Conservation (phyloP, 2,797 vertebrate genomes). For the Nasua narica region DNA sequence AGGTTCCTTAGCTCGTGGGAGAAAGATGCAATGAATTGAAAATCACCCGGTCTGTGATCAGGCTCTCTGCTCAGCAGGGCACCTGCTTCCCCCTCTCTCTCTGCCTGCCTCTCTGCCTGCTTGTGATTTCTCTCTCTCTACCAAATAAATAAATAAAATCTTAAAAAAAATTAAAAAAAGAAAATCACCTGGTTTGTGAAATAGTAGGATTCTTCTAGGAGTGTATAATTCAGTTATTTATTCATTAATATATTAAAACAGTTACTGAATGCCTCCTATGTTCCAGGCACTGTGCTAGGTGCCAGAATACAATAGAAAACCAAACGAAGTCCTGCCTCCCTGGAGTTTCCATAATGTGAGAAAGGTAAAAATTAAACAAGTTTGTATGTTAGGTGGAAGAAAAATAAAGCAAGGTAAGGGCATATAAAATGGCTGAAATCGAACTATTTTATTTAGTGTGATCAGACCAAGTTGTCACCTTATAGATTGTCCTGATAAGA, state of each 20-base stretch:
- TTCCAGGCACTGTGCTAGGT: not conserved
- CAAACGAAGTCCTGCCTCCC: not conserved
- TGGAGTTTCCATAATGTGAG: not conserved
- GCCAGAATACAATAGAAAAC: not conserved
- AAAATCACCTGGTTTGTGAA: not conserved
- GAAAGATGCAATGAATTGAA: not conserved
- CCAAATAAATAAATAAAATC: too few relatives aligned
- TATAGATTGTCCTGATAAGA: not conserved
- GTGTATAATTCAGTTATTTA: not conserved
- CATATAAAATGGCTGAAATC: not conserved
- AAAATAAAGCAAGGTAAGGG: not conserved
- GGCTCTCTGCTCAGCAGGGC: too few relatives aligned
- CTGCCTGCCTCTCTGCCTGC: too few relatives aligned
- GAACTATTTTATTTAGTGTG: not conserved
- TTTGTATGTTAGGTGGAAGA: not conserved
- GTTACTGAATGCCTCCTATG: not conserved
- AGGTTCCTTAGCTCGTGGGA: not conserved
- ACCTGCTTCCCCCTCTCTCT: too few relatives aligned
- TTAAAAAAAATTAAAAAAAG: too few relatives aligned
- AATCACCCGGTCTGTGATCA: not conserved
- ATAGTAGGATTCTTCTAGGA: not conserved
- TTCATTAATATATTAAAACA: too few relatives aligned
- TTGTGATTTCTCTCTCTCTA: too few relatives aligned
- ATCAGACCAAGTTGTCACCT: not conserved
- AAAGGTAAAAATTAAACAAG: not conserved